phyloP scores from a whole-genome alignment of 2,797 vertebrate species.

The Sternotherus odoratus region DNA sequence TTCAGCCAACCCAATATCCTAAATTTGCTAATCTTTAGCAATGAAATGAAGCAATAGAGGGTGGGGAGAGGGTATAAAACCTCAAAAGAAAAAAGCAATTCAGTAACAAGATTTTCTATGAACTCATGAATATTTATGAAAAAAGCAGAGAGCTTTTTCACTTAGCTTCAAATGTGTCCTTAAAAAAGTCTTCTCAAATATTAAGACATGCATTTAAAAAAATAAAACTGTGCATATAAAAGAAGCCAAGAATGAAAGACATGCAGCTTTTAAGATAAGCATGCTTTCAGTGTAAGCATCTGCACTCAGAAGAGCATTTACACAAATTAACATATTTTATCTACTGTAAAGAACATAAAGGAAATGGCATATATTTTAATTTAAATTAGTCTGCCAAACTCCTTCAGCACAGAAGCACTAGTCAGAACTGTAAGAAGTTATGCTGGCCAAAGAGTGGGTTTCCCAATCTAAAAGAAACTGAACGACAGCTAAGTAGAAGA shows the following conservation, averaged over 20 bases:
- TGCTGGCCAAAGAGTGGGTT: slow-evolving; percentile 57
- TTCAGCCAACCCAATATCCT: slow-evolving; percentile 60
- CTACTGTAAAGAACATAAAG: slow-evolving; percentile 77
- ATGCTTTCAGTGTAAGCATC: slow-evolving; percentile 76
- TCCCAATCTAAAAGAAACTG: slow-evolving; percentile 33
- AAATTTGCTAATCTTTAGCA: slow-evolving; percentile 73
- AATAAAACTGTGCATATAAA: slow-evolving; percentile 77
- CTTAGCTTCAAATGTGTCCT: slow-evolving; percentile 73
- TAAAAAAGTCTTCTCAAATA: slow-evolving; percentile 77
- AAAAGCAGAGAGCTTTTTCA: slow-evolving; percentile 62
- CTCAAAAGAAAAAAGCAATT: slow-evolving; percentile 63
- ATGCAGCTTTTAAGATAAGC: slow-evolving; percentile 81
- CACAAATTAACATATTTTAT: slow-evolving; percentile 86
- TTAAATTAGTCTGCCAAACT: slow-evolving; percentile 77
- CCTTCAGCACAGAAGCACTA: slow-evolving; percentile 55
- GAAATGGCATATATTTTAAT: slow-evolving; percentile 78
- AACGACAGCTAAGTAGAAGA: not conserved
- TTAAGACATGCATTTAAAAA: slow-evolving; percentile 78
- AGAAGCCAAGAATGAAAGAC: slow-evolving; percentile 78
- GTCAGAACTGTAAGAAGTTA: slow-evolving; percentile 59
- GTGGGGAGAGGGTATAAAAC: slow-evolving; percentile 38
- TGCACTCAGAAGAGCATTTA: slow-evolving; percentile 81
- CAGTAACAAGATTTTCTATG: slow-evolving; percentile 73
- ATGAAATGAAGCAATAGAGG: slow-evolving; percentile 57
- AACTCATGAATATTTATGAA: slow-evolving; percentile 80